Evolutionary conservation across 2,113 vertebrate species (phyloP), one percentile per base, ranked within the genome.

Genomic region (Plecotus auritus): DNA sequence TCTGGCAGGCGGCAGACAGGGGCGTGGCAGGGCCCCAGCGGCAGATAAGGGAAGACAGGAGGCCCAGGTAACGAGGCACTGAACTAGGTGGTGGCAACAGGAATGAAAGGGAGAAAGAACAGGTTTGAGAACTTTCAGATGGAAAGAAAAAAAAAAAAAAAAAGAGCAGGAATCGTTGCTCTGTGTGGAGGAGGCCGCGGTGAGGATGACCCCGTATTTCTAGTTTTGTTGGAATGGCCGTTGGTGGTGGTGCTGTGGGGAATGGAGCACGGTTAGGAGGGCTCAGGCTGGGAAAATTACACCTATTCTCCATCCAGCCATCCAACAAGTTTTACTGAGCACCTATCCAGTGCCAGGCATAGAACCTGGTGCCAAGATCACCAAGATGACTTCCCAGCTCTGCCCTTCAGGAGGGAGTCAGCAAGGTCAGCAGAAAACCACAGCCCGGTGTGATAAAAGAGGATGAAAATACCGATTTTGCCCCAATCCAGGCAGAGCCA

Each of bases 91-190:
- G n/a, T 73, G 67, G 88, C 13, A 16, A 69, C 13, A 84, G 35
- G 70, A 80, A 45, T 40, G 22, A 51, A 59, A 51, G 81, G 66
- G n/a, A 61, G 16, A 64, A 85, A 95, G 76, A 32, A 69, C 70
- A 73, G 5, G 66, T 42, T 11, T 51, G 40, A 69, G 51, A 77
- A 70, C n/a, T 4, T 32, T 8, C 13, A 30, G n/a, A 45, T 70
- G 22, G 61, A 61, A 66, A 12, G 51, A 40, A 40, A 40, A 40
- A 28, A 89, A 20, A 59, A 26, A 59, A 18, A 56, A 56, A 26
- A 59, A 81, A 23, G 10, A 95, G 35, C 32, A 81, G 92, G 74
- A 49, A 35, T 2, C 37, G 17, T 14, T 20, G 35, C 12, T 20
- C 56, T 37, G 17, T 61, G 54, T 1, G 37, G 70, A 67, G 61